Base-by-base conservation (phyloP, 2,113 vertebrate species). In the Boleophthalmus pectinirostris region DNA sequence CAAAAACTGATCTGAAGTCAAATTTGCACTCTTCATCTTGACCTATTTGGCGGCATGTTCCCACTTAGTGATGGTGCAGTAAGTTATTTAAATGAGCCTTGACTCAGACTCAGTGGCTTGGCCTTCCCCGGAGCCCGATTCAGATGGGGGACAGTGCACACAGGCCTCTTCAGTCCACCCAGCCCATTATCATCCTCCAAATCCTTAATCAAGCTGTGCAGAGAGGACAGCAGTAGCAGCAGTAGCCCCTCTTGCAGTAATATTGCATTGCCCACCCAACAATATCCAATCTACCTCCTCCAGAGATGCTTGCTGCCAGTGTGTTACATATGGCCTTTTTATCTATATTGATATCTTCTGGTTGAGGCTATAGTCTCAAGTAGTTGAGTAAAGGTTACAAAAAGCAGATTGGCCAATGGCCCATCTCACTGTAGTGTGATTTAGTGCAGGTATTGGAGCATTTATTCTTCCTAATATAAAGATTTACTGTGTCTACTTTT, bases 51-150 rank as follows among this genome's bases (percentile, higher is more conserved):
- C 82, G 84, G 68, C 66, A 77, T n/a, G 72, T 82, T 75, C 80
- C 74, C 74, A 69, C 67, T 85, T 83, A 79, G 82, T 87, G 83
- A 85, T 87, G 83, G 82, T 87, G 88, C 88, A 86, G 80, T 85
- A 83, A 86, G 78, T 91, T 90, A 86, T 90, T 90, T 88, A 90
- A 91, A 92, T 90, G 75, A 89, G 91, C 76, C 80, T 87, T 88
- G 88, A 87, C 80, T 91, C 81, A 86, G 74, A 29, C 29, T 29
- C 29, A 78, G 81, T 65, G 80, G 82, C 77, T 77, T 72, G 79
- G 87, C 74, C 84, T 82, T 81, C 87, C 85, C 81, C 77, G 80
- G 86, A 87, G 82, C 86, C 69, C 4, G 78, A 89, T 82, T 88
- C 85, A 82, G 80, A 81, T n/a, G 33, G 79, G 68, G 78, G 12